Percentiles rank a stretch among this genome's conserved stretches.
phyloP scores from a whole-genome alignment of 2,888 invertebrate genomes.

The Oconnorella tubifera region DNA sequence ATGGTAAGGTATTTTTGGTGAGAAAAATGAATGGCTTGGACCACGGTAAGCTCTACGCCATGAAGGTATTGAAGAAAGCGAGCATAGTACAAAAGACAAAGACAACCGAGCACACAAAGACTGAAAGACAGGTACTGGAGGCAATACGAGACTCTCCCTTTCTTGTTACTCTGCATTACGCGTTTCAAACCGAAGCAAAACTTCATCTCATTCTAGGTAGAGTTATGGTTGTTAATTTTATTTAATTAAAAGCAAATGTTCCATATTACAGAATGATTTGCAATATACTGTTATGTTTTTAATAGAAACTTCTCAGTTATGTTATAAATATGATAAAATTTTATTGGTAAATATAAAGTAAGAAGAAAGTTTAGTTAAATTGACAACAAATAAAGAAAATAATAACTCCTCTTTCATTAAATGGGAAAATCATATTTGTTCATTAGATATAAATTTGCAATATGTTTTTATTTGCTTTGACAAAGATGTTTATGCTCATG shows the following conservation, averaged over 20 bases:
- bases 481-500: too few relatives aligned
- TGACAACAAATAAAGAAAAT: too few relatives aligned
- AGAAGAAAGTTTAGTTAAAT: too few relatives aligned
- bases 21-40: conserved; percentile 80
- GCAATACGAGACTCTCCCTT: conserved; percentile 83
- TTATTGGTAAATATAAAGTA: too few relatives aligned
- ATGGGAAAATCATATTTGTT: too few relatives aligned
- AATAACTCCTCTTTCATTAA: too few relatives aligned
- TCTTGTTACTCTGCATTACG: conserved; percentile 93
- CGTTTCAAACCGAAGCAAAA: conserved; percentile 96
- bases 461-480: too few relatives aligned
- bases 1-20: conserved; percentile 84
- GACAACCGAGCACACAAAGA: conserved; percentile 82
- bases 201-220: conserved; percentile 93
- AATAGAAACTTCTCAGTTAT: too few relatives aligned
- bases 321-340: too few relatives aligned
- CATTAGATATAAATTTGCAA: too few relatives aligned
- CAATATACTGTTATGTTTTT: not conserved
- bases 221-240: conserved; percentile 45
- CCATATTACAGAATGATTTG: not conserved
- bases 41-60: conserved; percentile 86
- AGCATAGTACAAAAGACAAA: conserved; percentile 73
- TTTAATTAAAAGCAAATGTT: too few relatives aligned
- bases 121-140: conserved; percentile 93
- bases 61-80: conserved; percentile 96